phyloP scores from a whole-genome alignment of 2,797 vertebrate species.

The Cacajao melanocephalus region DNA sequence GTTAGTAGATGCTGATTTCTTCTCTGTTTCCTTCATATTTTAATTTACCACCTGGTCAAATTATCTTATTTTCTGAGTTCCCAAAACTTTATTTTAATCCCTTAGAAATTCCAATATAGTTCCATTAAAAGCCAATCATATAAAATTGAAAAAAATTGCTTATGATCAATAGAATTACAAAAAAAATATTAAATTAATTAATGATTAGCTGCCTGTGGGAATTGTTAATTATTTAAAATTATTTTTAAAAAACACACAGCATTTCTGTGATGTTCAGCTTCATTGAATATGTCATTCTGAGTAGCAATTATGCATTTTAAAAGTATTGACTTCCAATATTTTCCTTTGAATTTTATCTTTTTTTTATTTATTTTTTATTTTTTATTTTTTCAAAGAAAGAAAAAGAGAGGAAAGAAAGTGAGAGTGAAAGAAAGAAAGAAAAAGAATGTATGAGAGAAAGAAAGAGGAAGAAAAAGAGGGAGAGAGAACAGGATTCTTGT shows the following conservation, averaged over 20 bases:
- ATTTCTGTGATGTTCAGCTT: neutral
- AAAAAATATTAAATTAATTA: slow-evolving; percentile 15
- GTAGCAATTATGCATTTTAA: neutral
- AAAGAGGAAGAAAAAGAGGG: too few species aligned
- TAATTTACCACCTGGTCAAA: neutral
- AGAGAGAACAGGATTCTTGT: too few species aligned
- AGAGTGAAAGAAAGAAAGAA: too few species aligned
- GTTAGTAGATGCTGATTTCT: neutral
- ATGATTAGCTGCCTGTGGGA: neutral
- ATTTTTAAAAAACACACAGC: neutral
- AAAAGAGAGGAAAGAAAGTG: too few species aligned
- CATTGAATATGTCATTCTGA: neutral
- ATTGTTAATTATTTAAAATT: neutral
- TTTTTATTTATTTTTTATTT: too few species aligned
- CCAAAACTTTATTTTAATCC: neutral
- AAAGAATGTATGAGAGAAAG: too few species aligned
- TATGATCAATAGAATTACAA: neutral
- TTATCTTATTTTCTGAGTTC: slow-evolving; percentile 12
- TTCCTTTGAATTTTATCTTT: neutral
- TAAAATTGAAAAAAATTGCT: neutral
- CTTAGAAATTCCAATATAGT: neutral
- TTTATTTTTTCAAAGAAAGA: too few species aligned
- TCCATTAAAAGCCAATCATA: neutral
- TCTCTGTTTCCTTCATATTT: neutral
- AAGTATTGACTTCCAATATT: neutral